Percentiles rank a stretch among this genome's conserved stretches.
Evolutionary conservation across 2,888 invertebrate genomes (phyloP).

Genomic region (Coenonympha glycerion): DNA sequence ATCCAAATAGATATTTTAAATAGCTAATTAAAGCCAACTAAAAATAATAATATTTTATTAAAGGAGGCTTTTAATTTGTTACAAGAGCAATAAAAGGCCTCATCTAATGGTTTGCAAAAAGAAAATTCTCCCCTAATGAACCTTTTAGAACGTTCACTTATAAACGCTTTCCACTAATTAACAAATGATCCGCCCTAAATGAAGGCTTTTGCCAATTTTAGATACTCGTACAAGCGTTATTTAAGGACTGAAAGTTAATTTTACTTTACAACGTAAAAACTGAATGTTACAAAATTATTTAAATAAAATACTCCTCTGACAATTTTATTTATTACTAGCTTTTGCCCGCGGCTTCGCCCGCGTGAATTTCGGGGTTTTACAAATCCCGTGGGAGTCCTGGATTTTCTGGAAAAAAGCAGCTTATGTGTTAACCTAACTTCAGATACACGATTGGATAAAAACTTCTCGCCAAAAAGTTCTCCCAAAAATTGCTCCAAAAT

Average conservation of each 20-base stretch:
- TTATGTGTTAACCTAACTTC: too few species aligned
- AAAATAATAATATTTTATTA: neutral
- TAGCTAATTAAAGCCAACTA: too few species aligned
- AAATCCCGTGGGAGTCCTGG: too few species aligned
- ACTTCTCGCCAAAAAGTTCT: too few species aligned
- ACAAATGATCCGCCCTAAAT: slow-evolving; percentile 9
- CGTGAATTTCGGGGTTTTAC: too few species aligned
- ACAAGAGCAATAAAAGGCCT: slow-evolving; percentile 1
- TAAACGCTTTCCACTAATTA: slow-evolving; percentile 10
- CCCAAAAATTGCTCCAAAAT: too few species aligned
- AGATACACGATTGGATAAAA: too few species aligned
- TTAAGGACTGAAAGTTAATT: slow-evolving; percentile 1
- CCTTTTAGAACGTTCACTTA: slow-evolving; percentile 7
- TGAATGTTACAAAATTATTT: neutral
- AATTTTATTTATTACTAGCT: neutral
- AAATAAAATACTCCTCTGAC: neutral
- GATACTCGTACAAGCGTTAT: slow-evolving; percentile 1
- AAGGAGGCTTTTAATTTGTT: neutral
- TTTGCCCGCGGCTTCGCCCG: too few species aligned
- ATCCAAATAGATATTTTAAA: too few species aligned
- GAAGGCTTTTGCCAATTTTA: slow-evolving; percentile 4
- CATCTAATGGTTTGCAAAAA: slow-evolving; percentile 1
- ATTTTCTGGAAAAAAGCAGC: too few species aligned
- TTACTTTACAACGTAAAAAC: neutral
- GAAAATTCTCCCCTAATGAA: slow-evolving; percentile 10